phyloP scores from a whole-genome alignment of 2,113 vertebrate genomes.

The Isurus oxyrinchus region DNA sequence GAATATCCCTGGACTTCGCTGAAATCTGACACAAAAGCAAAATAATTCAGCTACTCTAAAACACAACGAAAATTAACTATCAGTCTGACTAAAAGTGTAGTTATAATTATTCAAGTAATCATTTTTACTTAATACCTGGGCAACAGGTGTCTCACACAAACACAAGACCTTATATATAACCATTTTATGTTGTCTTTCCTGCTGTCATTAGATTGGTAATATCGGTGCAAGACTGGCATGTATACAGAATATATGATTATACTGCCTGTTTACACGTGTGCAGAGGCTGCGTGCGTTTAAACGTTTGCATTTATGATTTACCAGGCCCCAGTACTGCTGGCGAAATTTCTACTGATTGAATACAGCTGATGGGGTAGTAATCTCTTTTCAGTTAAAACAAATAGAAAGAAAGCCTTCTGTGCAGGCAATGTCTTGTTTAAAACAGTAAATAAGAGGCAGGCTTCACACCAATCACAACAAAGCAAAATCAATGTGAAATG shows the following conservation, averaged over 20 bases:
- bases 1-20: neutral
- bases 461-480: slow-evolving; percentile 3
- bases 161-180: neutral
- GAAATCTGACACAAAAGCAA: neutral
- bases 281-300: neutral
- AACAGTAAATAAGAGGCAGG: neutral
- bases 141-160: neutral
- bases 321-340: neutral
- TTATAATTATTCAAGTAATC: neutral
- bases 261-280: neutral
- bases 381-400: neutral
- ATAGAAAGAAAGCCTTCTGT: neutral
- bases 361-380: neutral
- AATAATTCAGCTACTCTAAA: too few species aligned
- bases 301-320: neutral
- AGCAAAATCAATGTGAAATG: neutral
- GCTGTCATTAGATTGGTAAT: neutral
- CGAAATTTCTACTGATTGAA: neutral
- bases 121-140: neutral
- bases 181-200: neutral
- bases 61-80: neutral
- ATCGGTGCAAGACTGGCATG: neutral
- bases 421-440: neutral
- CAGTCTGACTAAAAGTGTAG: neutral
- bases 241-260: neutral